phyloP scores from a whole-genome alignment of 2,888 invertebrate species.

The Terebella lapidaria region DNA sequence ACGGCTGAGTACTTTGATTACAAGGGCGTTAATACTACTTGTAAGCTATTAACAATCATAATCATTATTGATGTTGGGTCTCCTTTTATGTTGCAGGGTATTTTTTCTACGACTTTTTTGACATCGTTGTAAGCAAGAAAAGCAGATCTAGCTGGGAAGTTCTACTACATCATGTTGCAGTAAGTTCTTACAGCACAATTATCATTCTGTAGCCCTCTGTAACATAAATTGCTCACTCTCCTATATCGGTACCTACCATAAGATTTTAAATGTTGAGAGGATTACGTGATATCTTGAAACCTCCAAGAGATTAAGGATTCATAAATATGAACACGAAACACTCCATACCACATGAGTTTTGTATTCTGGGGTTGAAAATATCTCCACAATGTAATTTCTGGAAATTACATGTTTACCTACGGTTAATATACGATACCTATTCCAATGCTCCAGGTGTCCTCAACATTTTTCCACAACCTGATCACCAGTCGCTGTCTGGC shows the following conservation, averaged over 20 bases:
- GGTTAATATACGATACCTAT: not conserved
- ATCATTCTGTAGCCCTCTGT: too few species aligned
- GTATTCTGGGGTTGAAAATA: too few species aligned
- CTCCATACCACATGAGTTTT: too few species aligned
- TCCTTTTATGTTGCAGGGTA: conserved; percentile 27
- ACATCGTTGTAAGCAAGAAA: conserved; percentile 29
- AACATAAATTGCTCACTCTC: too few species aligned
- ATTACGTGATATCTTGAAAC: too few species aligned
- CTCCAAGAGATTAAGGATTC: too few species aligned
- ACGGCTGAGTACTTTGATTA: too few species aligned
- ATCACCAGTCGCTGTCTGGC: conserved; percentile 36
- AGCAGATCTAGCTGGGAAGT: conserved; percentile 43
- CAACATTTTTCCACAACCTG: conserved; percentile 48
- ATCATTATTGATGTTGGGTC: not conserved
- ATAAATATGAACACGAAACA: too few species aligned
- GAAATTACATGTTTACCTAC: not conserved
- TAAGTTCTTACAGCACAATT: conserved; percentile 38
- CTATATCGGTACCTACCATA: too few species aligned
- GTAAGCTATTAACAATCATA: not conserved
- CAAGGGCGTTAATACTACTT: too few species aligned
- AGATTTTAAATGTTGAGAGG: too few species aligned
- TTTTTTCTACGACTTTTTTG: conserved; percentile 34
- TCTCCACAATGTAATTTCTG: too few species aligned
- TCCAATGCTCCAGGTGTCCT: conserved; percentile 35
- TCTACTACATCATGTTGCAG: conserved; percentile 45